These are phyloP conservation scores for Argyrosomus regius DNA, from an alignment of 2,797 vertebrate genomes.

Conservation along the genomic window DNA sequence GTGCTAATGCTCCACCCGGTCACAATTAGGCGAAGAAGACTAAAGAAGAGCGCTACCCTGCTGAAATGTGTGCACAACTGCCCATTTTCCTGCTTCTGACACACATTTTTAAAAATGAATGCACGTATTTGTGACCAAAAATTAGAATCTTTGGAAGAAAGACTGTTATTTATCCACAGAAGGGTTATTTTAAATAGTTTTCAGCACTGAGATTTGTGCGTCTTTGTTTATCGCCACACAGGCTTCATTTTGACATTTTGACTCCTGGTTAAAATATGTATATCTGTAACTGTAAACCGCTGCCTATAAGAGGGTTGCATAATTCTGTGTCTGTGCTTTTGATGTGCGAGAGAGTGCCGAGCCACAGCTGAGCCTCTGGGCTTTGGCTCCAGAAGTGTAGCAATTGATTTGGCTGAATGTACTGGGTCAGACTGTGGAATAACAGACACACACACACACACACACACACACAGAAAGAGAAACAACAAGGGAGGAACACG, in stretches of 20 bases:
- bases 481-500: constrained; percentile 1
- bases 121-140: not conserved
- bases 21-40: too few relatives aligned
- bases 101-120: too few relatives aligned
- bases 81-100: too few relatives aligned
- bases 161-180: not conserved
- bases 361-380: constrained; percentile 57
- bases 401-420: constrained; percentile 73
- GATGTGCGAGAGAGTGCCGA: constrained; percentile 50
- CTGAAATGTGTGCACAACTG: too few relatives aligned
- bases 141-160: not conserved
- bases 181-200: not conserved
- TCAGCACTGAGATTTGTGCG: not conserved
- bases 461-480: constrained; percentile 1
- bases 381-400: constrained; percentile 67
- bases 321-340: constrained; percentile 51
- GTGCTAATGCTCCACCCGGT: too few relatives aligned
- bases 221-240: constrained; percentile 13
- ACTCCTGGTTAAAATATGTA: constrained; percentile 35
- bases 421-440: constrained; percentile 59
- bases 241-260: constrained; percentile 16
- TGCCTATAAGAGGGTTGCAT: constrained; percentile 39
- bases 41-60: too few relatives aligned
- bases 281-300: constrained; percentile 35
- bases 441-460: constrained; percentile 23